Evolutionary conservation across 2,797 vertebrate species (phyloP), one percentile per base, ranked within the genome.

Genomic region (Acanthiza pusilla): DNA sequence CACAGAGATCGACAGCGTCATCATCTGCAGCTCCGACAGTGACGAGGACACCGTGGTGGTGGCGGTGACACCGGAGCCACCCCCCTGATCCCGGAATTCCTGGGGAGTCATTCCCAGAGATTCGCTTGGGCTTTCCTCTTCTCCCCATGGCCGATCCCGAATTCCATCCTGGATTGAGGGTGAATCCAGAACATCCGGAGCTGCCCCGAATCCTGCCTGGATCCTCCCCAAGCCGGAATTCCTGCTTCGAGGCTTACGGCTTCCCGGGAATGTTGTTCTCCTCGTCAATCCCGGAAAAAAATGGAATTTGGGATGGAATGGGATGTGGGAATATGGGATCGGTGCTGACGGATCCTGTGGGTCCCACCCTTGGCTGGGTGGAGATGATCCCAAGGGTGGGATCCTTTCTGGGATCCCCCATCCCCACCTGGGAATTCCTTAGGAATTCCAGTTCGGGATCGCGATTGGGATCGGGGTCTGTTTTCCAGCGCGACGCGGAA

Each of bases 11-110:
- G 12, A 38, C 62, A 57, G 97, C 32, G 94, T 98, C 67, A 53
- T 98, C 92, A 97, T 98, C 90, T 97, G 95, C 95, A 98, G 97
- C 87, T 98, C 97, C 0, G 98, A 98, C 45, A 97, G 97, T 0
- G 97, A 97, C n/a, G 95, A 96, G 0, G 98, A 98, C 53, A 58
- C 76, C 57, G 38, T 61, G 7, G 34, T 58, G 97, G 96, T 98
- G 92, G 96, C 97, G 73, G 81, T 61, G 36, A 54, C 13, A 0
- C 29, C 54, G 5, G 77, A 73, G 15, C 25, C 71, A 1, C 47
- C 70, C 14, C n/a, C 57, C 4, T 63, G 26, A 13, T 43, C 72
- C 65, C 29, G 0, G 7, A 26, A 2, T 50, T 47, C 38, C 43
- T 1, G 7, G 45, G 47, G 21, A 48, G 47, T 14, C 14, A 1